Evolutionary conservation across 2,888 invertebrate genomes (phyloP), one percentile per base, ranked within the genome.

Genomic region (Gandaritis pyraliata): DNA sequence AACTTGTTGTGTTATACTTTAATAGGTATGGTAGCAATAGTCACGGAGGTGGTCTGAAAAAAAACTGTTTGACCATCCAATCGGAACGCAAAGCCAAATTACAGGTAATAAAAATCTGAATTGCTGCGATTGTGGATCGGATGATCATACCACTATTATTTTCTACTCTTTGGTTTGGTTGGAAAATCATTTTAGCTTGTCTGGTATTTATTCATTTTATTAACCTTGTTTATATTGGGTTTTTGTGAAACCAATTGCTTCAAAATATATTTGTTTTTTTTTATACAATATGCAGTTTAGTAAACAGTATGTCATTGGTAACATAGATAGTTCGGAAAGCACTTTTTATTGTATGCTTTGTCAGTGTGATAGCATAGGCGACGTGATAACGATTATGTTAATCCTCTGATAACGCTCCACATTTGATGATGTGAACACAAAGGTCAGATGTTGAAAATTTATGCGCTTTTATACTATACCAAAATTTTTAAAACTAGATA

Each of bases 71-170:
- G 69, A 68, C 65, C 73, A 66, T 64, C 69, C 64, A 70, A 71
- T 71, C 64, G 64, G 73, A 75, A 76, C 76, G 72, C 65, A 72
- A 72, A 77, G 70, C 71, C 64, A 75, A 81, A 81, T 79, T 80
- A 76, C 68, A 33, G 73, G 77, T 70, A 72, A 76, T 80, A 80
- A 78, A 79, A 73, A 66, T 74, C 70, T 68, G 68, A 72, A 76
- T 75, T 66, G 71, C 71, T 61, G 64, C 74, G 68, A 74, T 77
- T 75, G 73, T 59, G 57, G 61, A 64, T 68, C 61, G 58, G 69
- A 68, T 71, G 72, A 70, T 72, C 67, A 58, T 65, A 68, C 39
- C 36, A 11, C 16, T 46, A 47, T 50, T 50, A 54, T 62, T 54
- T 46, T 23, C 6, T 30, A 13, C 30, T 58, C 41, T 52, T 61